These are phyloP conservation scores for Grammomys dolichurus DNA, from an alignment of 2,113 vertebrate genomes.

Conservation along the genomic window DNA sequence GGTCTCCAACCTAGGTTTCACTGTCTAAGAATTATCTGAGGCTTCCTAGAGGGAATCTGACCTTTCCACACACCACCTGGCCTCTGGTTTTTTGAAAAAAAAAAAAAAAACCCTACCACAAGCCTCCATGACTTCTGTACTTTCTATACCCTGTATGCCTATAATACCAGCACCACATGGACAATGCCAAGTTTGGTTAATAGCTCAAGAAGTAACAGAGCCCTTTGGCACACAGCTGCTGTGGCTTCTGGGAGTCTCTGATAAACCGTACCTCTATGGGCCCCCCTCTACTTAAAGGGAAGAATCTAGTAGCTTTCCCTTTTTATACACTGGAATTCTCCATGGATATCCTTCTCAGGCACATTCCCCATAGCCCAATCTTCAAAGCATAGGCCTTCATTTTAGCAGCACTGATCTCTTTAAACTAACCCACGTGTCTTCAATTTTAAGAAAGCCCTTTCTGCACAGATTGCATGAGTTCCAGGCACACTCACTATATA, in stretches of 20 bases:
- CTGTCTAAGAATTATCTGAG: background rate
- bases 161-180: background rate
- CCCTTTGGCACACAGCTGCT: background rate
- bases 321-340: background rate
- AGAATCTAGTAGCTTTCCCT: background rate
- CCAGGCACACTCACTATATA: background rate
- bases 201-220: background rate
- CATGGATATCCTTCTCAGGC: background rate
- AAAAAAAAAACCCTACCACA: background rate
- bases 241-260: no score
- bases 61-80: background rate
- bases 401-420: background rate
- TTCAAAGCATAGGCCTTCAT: background rate
- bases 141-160: background rate
- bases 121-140: background rate
- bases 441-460: background rate
- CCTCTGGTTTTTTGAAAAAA: background rate
- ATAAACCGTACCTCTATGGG: background rate
- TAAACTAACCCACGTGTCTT: background rate
- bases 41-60: background rate
- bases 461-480: background rate
- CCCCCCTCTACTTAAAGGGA: background rate
- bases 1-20: background rate
- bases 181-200: background rate
- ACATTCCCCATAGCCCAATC: no score